Base-by-base conservation (phyloP, 2,888 invertebrate genomes). In the Amblyjoppa proteus region DNA sequence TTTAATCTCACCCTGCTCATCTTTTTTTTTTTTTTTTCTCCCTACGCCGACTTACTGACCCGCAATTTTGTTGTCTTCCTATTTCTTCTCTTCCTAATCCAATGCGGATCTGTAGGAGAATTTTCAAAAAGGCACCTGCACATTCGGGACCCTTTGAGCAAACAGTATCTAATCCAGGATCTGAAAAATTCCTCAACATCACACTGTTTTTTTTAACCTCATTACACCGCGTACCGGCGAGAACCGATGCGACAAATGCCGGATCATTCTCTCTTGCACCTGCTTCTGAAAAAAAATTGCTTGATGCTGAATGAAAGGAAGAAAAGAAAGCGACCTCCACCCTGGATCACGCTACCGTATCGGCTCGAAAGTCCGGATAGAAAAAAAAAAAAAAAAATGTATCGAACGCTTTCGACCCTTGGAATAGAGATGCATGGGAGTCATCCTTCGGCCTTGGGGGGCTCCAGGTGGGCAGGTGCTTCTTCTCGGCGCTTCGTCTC, bases 361-460 rank as follows among this genome's bases (percentile, higher is more conserved):
- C 69, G n/a, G n/a, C 49, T 28, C 49, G 70, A 77, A 73, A 81
- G 71, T 75, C 82, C 83, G 81, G 84, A 85, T 85, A 86, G 61
- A 20, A 64, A 28, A 73, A 68, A 68, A 53, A 20, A 64, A 28
- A 73, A 68, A 68, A 53, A 76, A 76, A 81, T 58, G 16, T 68
- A 69, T 75, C 69, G 49, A 75, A 58, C 34, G 20, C 13, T 25
- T 38, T 34, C 34, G 51, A n/a, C 20, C 25, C 25, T 73, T 53
- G 79, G 58, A 74, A 73, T 56, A 51, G 66, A 74, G 77, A 84
- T 73, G 66, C 81, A 76, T 74, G 77, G 61, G 77, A 81, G 80
- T 51, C 69, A 73, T 74, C 75, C 31, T 78, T 71, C 11, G 64
- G 66, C 70, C 75, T 74, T 70, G 49, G 11, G 70, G 70, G 68